Evolutionary conservation across 1,140 invertebrate genomes (phyloP), one percentile per base, ranked within the genome.

Genomic region (Zaprionus ornatus): DNA sequence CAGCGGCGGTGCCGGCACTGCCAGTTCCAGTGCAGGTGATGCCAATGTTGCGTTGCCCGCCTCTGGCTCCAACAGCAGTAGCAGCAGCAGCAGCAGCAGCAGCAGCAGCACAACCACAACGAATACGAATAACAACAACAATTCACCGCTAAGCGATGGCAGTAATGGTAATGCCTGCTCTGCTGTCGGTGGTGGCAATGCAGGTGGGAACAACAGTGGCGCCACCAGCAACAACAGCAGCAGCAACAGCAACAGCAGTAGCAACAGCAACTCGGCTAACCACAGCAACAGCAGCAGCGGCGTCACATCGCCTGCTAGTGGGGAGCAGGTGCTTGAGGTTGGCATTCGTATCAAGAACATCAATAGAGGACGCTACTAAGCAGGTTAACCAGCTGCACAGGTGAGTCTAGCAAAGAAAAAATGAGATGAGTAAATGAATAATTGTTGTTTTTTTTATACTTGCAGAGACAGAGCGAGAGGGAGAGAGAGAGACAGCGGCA

Each of bases 301-400:
- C n/a, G 86, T 56, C 12, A 61, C 40, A 72, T 60, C 74, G 71
- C 69, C 40, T 4, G 73, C 62, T 15, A 74, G 55, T 13, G 86
- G 74, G 0, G 91, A 92, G 6, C 91, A 92, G 57, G 88, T 92
- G 9, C 55, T 92, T 23, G 91, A 92, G 48, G 91, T 92, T 42
- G 91, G 91, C 59, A 92, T 92, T 55, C 90, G 91, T 42, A 91
- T 92, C 32, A 92, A 92, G 67, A 92, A 91, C 55, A 81, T 92
- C 13, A 92, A 92, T 65, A 62, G 91, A 23, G 79, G 75, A 29
- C 79, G 91, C 19, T 92, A 83, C 64, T 92, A 83, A 70, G 29
- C 15, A 5, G 5, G 13, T n/a, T 0, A 3, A 17, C 7, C 10
- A 42, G 4, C 4, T n/a, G 3, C 15, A 17, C n/a, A 45, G 17